These are phyloP conservation scores for Cynopterus brachyotis DNA, from an alignment of 2,113 vertebrate genomes.

Conservation along the genomic window DNA sequence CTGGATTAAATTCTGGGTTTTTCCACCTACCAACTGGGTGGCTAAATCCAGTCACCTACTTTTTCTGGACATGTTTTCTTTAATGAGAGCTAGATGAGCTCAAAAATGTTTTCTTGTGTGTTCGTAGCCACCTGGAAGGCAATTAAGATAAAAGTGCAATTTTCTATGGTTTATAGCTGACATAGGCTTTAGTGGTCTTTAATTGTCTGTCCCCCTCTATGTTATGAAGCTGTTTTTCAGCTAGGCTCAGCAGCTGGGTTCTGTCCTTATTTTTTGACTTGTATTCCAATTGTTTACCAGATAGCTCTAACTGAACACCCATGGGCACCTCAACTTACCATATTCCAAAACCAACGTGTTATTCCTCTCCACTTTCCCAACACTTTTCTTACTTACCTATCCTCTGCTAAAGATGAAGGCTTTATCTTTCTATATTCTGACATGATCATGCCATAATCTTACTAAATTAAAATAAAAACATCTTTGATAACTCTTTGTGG, in stretches of 20 bases:
- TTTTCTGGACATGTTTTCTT: not conserved
- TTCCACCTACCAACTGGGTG: not conserved
- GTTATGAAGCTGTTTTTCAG: not conserved
- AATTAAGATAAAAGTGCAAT: not conserved
- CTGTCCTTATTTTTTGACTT: not conserved
- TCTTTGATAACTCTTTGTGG: not conserved
- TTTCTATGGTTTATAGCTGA: not conserved
- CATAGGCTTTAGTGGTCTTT: not conserved
- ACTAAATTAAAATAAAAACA: not conserved
- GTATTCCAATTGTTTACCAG: not conserved
- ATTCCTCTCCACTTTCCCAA: not conserved
- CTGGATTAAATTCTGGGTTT: not conserved
- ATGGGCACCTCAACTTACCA: not conserved
- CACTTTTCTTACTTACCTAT: not conserved
- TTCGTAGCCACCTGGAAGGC: not conserved
- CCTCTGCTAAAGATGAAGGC: not conserved
- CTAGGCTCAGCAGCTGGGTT: not conserved
- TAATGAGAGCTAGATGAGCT: not conserved
- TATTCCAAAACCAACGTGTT: not conserved
- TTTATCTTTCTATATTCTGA: not conserved
- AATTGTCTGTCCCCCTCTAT: not conserved
- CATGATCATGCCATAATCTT: not conserved
- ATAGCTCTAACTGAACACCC: not conserved
- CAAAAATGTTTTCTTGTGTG: not conserved
- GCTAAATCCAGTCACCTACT: not conserved